Base-by-base conservation (phyloP, 2,888 invertebrate species). In the Archips crataeganus region DNA sequence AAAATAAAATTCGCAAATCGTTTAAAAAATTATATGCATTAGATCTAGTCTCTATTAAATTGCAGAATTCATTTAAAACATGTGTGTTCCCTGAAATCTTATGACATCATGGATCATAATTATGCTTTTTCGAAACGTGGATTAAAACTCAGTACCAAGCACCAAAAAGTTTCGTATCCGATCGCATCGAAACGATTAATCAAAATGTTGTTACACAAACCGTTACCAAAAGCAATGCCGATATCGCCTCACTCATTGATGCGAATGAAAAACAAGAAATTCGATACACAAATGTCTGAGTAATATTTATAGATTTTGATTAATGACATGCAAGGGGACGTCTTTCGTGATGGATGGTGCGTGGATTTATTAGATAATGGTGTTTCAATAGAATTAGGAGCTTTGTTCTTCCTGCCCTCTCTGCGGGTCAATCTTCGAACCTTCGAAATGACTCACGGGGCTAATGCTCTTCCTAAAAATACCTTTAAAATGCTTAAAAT, bases 231-330 rank as follows among this genome's bases (percentile, higher is more conserved):
- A 39, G 66, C 39, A 61, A 42, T 65, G 42, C 61, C 70, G 70
- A 70, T 65, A 64, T 68, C 68, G 73, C 66, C 54, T 67, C 71
- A 71, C 66, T 57, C 65, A 59, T 59, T 63, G 68, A 73, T 68
- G 70, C 62, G 51, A 71, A 77, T 74, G 73, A 75, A 76, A 70
- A 70, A 77, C 75, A 63, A 74, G 83, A 84, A 88, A 90, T 89
- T 90, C 87, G 90, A 89, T 87, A 87, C 90, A 90, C 90, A 89
- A 91, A 86, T 92, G 90, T 90, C 90, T 87, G 86, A 82, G 84
- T 80, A 87, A 90, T 90, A 90, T 93, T 92, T 91, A 89, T 93
- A 93, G 92, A 93, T 92, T 85, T 90, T 94, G 94, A 94, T 94
- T 94, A 94, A 94, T 93, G 93, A 91, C 83, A 80, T 88, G 85